Conservation (phyloP, 2,888 invertebrate genomes). For the Drosophila vallismaia region DNA sequence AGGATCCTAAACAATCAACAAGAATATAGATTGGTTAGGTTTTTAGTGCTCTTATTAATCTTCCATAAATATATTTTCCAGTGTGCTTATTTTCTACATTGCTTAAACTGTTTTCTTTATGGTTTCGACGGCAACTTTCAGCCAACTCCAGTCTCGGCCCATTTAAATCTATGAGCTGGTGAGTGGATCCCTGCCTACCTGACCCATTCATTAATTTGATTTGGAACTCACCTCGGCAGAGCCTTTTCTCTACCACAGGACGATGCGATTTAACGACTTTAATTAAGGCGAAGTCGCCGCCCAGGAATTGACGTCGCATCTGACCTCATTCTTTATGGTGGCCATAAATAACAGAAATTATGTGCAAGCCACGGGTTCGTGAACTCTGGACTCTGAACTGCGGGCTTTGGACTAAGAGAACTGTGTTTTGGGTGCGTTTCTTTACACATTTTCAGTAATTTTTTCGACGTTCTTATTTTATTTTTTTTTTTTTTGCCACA, state of each 20-base stretch:
- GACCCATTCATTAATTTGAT: conserved; percentile 69
- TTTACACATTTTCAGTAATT: conserved; percentile 27
- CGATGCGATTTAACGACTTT: conserved; percentile 67
- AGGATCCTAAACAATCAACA: too few species aligned
- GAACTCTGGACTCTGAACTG: conserved; percentile 2
- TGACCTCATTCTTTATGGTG: conserved; percentile 74
- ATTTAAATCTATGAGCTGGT: conserved; percentile 68
- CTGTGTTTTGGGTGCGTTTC: conserved; percentile 33
- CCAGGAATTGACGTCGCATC: conserved; percentile 64
- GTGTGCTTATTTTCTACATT: background rate
- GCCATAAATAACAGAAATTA: conserved; percentile 77
- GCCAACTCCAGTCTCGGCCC: conserved; percentile 11
- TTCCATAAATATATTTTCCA: background rate
- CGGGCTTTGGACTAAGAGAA: conserved; percentile 4
- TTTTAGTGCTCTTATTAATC: background rate
- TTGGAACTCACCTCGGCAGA: conserved; percentile 47
- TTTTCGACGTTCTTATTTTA: conserved; percentile 57
- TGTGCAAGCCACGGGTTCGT: conserved; percentile 58
- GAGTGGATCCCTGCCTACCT: conserved; percentile 55
- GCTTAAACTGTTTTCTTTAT: conserved; percentile 25
- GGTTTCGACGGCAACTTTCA: conserved; percentile 12
- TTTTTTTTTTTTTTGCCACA: conserved; percentile 39
- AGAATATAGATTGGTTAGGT: too few species aligned
- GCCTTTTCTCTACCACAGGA: conserved; percentile 10
- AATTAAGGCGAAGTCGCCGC: conserved; percentile 66